Conservation (phyloP, 2,888 invertebrate genomes). For the Nomada lathburiana region DNA sequence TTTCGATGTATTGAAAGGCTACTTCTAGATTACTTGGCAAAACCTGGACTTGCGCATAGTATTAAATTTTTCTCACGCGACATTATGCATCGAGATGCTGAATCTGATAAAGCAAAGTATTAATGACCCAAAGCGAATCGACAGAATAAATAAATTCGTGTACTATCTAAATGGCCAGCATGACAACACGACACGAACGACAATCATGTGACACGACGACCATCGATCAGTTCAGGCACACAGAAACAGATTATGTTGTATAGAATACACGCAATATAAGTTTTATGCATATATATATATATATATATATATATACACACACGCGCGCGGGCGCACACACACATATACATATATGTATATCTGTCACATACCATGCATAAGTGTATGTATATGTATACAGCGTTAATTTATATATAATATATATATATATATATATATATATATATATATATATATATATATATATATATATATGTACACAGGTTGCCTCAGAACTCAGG, state of each 20-base stretch:
- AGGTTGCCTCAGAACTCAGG: too few species aligned
- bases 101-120: conserved; percentile 20
- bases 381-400: conserved; percentile 59
- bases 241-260: conserved; percentile 81
- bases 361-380: conserved; percentile 46
- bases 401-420: conserved; percentile 31
- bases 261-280: conserved; percentile 67
- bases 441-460: too few species aligned
- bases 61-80: conserved; percentile 21
- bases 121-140: conserved; percentile 14
- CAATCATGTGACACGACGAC: conserved; percentile 85
- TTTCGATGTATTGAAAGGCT: neutral
- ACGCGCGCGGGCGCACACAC: neutral
- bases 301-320: conserved; percentile 12
- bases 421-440: neutral
- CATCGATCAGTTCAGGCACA: conserved; percentile 85
- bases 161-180: conserved; percentile 82
- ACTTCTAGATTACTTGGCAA: conserved; percentile 32
- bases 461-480: too few species aligned
- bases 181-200: conserved; percentile 85
- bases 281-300: conserved; percentile 36
- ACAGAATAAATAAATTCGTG: conserved; percentile 7
- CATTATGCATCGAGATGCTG: conserved; percentile 36
- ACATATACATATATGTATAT: conserved; percentile 66
- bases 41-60: conserved; percentile 16